Evolutionary conservation across 2,113 vertebrate species (phyloP), one percentile per base, ranked within the genome.

Genomic region (human (Homo sapiens)): DNA sequence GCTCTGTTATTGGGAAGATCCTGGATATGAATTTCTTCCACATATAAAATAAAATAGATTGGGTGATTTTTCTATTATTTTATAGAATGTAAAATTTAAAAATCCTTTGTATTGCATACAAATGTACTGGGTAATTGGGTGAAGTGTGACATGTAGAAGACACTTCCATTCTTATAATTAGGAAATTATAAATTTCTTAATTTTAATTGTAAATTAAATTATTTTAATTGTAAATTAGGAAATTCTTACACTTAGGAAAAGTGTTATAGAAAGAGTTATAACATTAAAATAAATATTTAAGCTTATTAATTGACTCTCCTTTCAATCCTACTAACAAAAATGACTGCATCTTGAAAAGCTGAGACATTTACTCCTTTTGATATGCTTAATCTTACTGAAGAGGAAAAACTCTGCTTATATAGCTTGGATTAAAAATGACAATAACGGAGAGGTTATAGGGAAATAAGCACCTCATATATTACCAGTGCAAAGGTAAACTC

Each of bases 261-360:
- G 35, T 78, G 8, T 43, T 78, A n/a, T 72, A 18, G 22, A 94
- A 87, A 79, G 38, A 90, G 35, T 50, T 32, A 81, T 9, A 25
- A 86, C 11, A 61, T 40, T 81, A 57, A 86, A 82, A 93, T 9
- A 57, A 84, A 87, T 73, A 84, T 66, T 79, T 57, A 57, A 66
- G 14, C 32, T 66, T 94, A 64, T 45, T 89, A 92, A 94, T 73
- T 89, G 35, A 92, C 22, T 82, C 57, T 90, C n/a, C 79, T 79
- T 91, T 95, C n/a, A 81, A 73, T 32, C 5, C n/a, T 61, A 30
- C 32, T 70, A 73, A 48, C 38, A 85, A 75, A 84, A 94, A 92
- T 40, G 32, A 94, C 35, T 50, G 10, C 7, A 86, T 43, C 70
- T 89, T 89, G 50, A 73, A 87, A 72, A 82, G 23, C 25, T 92